Base-by-base conservation (phyloP, 1,140 invertebrate genomes). In the Himalopsyche phryganea region DNA sequence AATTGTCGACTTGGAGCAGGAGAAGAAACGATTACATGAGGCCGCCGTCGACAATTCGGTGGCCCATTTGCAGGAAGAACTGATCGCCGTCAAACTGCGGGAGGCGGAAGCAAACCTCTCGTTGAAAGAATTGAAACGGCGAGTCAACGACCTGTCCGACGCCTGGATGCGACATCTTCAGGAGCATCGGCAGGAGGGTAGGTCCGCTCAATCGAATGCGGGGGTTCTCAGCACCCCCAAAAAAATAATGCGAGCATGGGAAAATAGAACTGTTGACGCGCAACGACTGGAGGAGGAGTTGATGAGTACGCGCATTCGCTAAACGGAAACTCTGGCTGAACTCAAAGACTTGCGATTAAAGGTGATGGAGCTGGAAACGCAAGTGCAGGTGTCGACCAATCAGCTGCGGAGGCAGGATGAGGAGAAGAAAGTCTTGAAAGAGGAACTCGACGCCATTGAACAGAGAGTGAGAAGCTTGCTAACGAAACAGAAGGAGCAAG, bases 361-460 rank as follows among this genome's bases (percentile, higher is more conserved):
- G 73, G 81, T 94, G 0, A 97, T 97, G 94, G 94, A 97, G 72
- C 77, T 96, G 15, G 94, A 97, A 73, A 95, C 93, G 5, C 91
- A 94, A 74, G 92, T 93, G 18, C 91, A 95, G 71, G 92, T 96
- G 0, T 89, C 89, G 40, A 89, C 88, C 10, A 95, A 96, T 76
- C 92, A 96, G 68, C 77, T 95, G 50, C 83, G 88, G 38, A 80
- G 94, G 40, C 91, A 95, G 74, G 93, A 95, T 64, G 92, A 96
- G 40, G 91, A 94, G 65, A 87, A 90, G 61, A 92, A 92, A 71
- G 80, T 82, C 65, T 70, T 94, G 60, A 81, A 84, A 47, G 85
- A 90, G 41, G 81, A 86, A 48, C 68, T 92, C 6, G 91, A 94
- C 58, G 68, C 76, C 19, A 79, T 82, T 2, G 78, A 85, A 9